Evolutionary conservation across 2,113 vertebrate genomes (phyloP).

Genomic region (Anguilla japonica): DNA sequence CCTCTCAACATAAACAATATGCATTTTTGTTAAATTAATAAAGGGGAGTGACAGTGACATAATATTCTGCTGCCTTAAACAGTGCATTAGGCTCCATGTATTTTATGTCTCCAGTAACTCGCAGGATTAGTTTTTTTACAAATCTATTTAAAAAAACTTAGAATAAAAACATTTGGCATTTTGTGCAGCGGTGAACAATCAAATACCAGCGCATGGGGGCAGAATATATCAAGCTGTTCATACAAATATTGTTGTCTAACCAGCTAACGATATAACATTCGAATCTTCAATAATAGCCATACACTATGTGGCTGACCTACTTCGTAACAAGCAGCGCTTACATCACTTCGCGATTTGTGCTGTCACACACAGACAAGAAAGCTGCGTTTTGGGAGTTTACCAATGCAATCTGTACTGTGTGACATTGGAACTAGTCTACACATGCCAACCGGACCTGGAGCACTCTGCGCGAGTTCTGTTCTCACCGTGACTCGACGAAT

Average conservation of each 20-base stretch:
- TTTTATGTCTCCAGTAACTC: not conserved
- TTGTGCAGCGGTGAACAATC: not conserved
- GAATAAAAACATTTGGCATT: not conserved
- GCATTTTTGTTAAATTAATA: too few relatives aligned
- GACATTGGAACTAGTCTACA: not conserved
- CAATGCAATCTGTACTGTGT: not conserved
- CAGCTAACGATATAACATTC: not conserved
- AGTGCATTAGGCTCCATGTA: too few relatives aligned
- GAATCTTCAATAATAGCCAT: not conserved
- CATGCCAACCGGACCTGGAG: not conserved
- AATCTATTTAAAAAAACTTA: not conserved
- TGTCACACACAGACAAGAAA: not conserved
- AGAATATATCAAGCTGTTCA: not conserved
- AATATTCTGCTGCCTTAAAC: too few relatives aligned
- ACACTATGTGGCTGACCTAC: not conserved
- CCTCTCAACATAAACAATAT: not conserved
- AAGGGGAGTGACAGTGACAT: too few relatives aligned
- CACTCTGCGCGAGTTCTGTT: not conserved
- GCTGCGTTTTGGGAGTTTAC: slow-evolving; percentile 5
- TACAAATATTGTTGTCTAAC: not conserved
- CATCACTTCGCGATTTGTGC: not conserved
- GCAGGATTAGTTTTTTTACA: not conserved
- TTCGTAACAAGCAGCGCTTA: not conserved
- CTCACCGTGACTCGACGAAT: not conserved
- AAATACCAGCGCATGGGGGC: not conserved